Evolutionary conservation across 2,113 vertebrate species (phyloP).

Genomic region (Catharus bicknelli): DNA sequence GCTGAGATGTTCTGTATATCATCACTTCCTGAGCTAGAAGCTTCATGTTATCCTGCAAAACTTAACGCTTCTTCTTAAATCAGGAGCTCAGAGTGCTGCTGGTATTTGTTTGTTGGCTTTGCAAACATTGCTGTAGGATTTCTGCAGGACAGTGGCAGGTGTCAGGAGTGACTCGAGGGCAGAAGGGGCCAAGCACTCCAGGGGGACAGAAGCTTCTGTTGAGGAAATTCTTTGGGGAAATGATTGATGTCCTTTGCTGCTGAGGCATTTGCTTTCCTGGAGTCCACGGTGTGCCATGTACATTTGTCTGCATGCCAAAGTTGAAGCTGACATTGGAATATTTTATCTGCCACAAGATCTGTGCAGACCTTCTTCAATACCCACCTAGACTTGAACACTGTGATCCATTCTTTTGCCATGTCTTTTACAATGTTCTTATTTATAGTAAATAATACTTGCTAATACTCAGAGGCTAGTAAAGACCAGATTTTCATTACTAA

Average conservation of each 20-base stretch:
- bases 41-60: not conserved
- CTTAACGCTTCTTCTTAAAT: not conserved
- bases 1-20: not conserved
- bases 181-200: not conserved
- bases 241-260: not conserved
- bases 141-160: not conserved
- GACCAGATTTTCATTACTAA: not conserved
- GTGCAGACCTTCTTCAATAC: not conserved
- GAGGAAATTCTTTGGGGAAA: not conserved
- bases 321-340: not conserved
- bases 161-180: accelerated
- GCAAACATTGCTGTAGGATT: not conserved
- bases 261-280: not conserved
- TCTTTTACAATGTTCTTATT: not conserved
- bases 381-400: not conserved
- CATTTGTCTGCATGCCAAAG: not conserved
- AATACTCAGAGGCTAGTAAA: not conserved
- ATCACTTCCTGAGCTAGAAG: not conserved
- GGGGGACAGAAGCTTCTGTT: accelerated
- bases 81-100: not conserved
- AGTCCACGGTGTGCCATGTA: not conserved
- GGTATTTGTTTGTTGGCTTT: not conserved
- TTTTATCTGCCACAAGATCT: not conserved
- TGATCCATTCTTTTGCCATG: not conserved
- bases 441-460: not conserved